These are phyloP conservation scores for Drosophila persimilis DNA, from an alignment of 1,140 invertebrate genomes.

Conservation along the genomic window DNA sequence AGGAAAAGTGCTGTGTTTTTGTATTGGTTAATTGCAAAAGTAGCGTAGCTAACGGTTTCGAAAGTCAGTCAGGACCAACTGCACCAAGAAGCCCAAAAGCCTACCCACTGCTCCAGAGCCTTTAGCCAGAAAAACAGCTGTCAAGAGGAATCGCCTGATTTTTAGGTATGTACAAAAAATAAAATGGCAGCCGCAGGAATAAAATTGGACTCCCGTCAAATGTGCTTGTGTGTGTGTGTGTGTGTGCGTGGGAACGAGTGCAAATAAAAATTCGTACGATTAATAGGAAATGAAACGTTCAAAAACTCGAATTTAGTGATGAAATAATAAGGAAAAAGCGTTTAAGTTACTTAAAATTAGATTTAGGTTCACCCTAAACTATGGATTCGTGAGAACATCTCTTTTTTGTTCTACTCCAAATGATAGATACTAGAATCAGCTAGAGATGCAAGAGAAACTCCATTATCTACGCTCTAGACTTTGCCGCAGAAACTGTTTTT, in stretches of 20 bases:
- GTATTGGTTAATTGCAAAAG: conserved; percentile 20
- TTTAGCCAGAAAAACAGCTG: conserved; percentile 65
- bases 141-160: conserved; percentile 76
- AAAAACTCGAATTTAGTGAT: conserved; percentile 6
- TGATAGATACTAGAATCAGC: too few species aligned
- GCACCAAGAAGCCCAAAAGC: conserved; percentile 39
- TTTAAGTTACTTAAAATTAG: too few species aligned
- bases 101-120: conserved; percentile 18
- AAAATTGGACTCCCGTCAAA: not conserved
- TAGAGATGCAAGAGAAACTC: too few species aligned
- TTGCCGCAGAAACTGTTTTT: too few species aligned
- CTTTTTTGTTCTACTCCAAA: too few species aligned
- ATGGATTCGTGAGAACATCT: too few species aligned
- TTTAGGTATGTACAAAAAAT: conserved; percentile 68
- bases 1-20: conserved; percentile 19
- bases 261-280: conserved; percentile 22
- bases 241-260: not conserved
- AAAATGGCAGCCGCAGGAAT: conserved; percentile 40
- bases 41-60: conserved; percentile 40
- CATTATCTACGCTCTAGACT: too few species aligned
- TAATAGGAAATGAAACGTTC: not conserved
- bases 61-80: conserved; percentile 69
- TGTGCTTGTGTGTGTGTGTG: not conserved
- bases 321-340: conserved; percentile 7
- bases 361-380: too few species aligned